Percentiles rank a stretch among this genome's conserved stretches.
Conservation (phyloP, 2,888 invertebrate genomes). For the Hoplodrina blanda region DNA sequence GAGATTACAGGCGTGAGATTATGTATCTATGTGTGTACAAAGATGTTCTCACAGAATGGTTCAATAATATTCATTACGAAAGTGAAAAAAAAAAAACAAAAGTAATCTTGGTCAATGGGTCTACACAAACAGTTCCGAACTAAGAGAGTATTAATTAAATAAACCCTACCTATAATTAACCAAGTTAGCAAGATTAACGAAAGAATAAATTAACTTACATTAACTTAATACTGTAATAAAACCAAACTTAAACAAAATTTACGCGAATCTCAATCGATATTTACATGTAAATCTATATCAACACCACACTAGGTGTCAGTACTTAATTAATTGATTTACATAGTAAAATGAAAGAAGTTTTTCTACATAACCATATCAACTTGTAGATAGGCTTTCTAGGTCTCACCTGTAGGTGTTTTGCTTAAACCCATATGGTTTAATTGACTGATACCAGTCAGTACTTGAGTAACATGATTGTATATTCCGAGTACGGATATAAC, state of each 20-base stretch:
- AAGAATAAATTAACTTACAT: slow-evolving; percentile 17
- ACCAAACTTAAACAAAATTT: slow-evolving; percentile 24
- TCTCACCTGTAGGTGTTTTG: slow-evolving; percentile 41
- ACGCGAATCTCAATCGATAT: slow-evolving; percentile 38
- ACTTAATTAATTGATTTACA: slow-evolving; percentile 64
- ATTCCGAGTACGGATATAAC: slow-evolving; percentile 57
- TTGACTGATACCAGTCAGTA: slow-evolving; percentile 42
- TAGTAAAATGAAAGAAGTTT: slow-evolving; percentile 34
- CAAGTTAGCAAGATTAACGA: neutral
- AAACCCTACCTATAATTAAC: slow-evolving; percentile 6
- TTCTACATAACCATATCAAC: slow-evolving; percentile 30
- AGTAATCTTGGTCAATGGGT: too few species aligned
- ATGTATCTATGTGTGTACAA: too few species aligned
- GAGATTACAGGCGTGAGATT: too few species aligned
- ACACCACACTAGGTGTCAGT: slow-evolving; percentile 49
- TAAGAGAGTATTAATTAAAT: neutral
- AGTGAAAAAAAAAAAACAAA: too few species aligned
- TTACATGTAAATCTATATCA: slow-evolving; percentile 41
- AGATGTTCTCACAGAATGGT: too few species aligned
- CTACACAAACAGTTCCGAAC: too few species aligned
- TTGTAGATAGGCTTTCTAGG: slow-evolving; percentile 36
- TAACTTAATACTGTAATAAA: slow-evolving; percentile 39
- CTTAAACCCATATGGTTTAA: slow-evolving; percentile 55
- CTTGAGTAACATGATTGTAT: slow-evolving; percentile 44
- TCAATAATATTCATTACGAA: too few species aligned